Base-by-base conservation (phyloP, 2,888 invertebrate species). In the Crepidodera aurea region DNA sequence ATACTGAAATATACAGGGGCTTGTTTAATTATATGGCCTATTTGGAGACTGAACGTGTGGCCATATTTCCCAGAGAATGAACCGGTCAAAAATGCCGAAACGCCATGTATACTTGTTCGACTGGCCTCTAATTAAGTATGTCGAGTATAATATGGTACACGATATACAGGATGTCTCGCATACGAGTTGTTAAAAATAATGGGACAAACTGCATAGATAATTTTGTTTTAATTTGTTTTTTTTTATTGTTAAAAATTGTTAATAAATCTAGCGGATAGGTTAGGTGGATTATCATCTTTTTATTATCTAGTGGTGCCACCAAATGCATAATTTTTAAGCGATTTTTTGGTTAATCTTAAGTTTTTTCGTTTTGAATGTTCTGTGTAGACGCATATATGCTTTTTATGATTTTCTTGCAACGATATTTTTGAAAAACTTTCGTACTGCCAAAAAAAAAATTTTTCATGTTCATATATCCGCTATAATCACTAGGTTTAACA, bases 281-380 rank as follows among this genome's bases (percentile, higher is more conserved):
- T 37, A 50, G 68, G 64, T 68, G 66, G 61, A 58, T 55, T 55
- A 62, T 62, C 66, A 65, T 60, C 50, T 34, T 60, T 65, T 59
- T 46, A 66, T 62, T 63, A 67, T 51, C 16, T 65, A 63, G 67
- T 62, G 65, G 37, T 66, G 64, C 66, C 67, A 66, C 64, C 67
- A 58, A 62, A 51, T 64, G 55, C 44, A 29, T 55, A 55, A 59
- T 58, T 67, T 54, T 64, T 62, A 51, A 64, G 63, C 32, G 53
- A 60, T 63, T 59, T 51, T 62, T 54, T 57, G 6, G 22, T 22
- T 22, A 6, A 22, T 6, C 22, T 22, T 22, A 4, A 4, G 22
- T 59, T 46, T 61, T 65, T 62, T 66, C 61, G 57, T 57, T 64
- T 69, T 65, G 56, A 59, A 62, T 34, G 40, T 34, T 57, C 59